Conservation (phyloP, 2,797 vertebrate species). For the Antennarius maculatus region DNA sequence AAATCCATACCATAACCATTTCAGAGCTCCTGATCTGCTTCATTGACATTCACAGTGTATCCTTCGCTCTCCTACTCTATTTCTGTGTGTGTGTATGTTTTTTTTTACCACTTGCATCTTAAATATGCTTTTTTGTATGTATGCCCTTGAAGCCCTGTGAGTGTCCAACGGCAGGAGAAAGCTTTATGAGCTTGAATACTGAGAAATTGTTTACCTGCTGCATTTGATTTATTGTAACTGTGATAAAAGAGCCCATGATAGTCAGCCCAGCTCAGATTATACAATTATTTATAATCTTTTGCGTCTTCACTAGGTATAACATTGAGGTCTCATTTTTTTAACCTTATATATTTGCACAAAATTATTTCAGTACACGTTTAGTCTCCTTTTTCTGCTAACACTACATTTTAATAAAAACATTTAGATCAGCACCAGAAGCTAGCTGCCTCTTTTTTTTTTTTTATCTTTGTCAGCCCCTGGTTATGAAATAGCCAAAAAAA, state of each 20-base stretch:
- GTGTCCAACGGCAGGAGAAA: constrained; percentile 14
- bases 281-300: constrained; percentile 46
- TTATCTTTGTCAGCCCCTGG: neutral
- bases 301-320: constrained; percentile 10
- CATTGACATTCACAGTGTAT: constrained; percentile 40
- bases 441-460: neutral
- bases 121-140: constrained; percentile 21
- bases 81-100: too few relatives aligned
- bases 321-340: neutral
- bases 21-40: constrained; percentile 42
- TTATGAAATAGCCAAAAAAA: neutral
- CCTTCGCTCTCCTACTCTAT: neutral
- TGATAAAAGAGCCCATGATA: constrained; percentile 33
- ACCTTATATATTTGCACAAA: constrained; percentile 4
- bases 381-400: neutral
- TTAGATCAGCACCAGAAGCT: constrained; percentile 2
- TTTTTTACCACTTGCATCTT: constrained; percentile 27
- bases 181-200: constrained; percentile 25
- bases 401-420: neutral
- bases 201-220: constrained; percentile 35
- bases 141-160: constrained; percentile 20
- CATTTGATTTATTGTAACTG: constrained; percentile 38
- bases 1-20: constrained; percentile 73
- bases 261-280: constrained; percentile 44
- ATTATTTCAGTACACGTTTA: neutral